These are phyloP conservation scores for Uropsilus gracilis DNA, from an alignment of 2,113 vertebrate genomes.

Conservation along the genomic window DNA sequence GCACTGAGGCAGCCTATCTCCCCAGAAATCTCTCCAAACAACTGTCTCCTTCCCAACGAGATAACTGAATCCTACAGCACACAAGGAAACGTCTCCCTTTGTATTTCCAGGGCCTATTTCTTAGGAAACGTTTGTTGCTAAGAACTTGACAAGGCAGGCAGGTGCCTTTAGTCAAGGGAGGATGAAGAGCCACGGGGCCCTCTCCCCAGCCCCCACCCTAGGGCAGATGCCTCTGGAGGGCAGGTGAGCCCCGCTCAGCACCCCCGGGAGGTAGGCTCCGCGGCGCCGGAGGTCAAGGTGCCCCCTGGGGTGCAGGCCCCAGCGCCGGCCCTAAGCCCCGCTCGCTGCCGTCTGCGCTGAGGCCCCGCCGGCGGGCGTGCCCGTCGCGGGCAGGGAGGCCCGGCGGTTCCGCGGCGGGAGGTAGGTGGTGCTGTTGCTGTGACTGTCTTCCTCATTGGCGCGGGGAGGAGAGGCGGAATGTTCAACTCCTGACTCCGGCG, in stretches of 20 bases:
- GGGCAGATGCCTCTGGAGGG: background rate
- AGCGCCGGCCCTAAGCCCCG: background rate
- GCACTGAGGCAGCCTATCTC: background rate
- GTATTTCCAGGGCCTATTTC: background rate
- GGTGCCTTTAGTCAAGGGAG: background rate
- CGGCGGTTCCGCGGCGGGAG: slow-evolving; percentile 59
- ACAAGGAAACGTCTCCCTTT: background rate
- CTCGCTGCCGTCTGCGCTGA: background rate
- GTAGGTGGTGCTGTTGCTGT: slow-evolving; percentile 80
- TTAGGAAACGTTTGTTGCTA: background rate
- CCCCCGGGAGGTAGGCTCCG: background rate
- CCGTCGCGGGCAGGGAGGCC: background rate
- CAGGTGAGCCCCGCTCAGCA: background rate
- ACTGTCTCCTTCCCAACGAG: background rate
- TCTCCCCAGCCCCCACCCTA: background rate
- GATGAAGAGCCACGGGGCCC: background rate
- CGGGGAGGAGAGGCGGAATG: slow-evolving; percentile 77
- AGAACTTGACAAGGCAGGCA: background rate
- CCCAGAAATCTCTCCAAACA: background rate
- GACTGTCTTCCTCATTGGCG: slow-evolving; percentile 79
- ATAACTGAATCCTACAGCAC: background rate
- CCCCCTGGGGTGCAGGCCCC: background rate
- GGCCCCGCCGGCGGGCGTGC: background rate
- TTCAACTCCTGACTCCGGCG: slow-evolving; percentile 79
- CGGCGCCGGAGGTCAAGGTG: background rate